Evolutionary conservation across 2,113 vertebrate genomes (phyloP).

Genomic region (Morone chrysops): DNA sequence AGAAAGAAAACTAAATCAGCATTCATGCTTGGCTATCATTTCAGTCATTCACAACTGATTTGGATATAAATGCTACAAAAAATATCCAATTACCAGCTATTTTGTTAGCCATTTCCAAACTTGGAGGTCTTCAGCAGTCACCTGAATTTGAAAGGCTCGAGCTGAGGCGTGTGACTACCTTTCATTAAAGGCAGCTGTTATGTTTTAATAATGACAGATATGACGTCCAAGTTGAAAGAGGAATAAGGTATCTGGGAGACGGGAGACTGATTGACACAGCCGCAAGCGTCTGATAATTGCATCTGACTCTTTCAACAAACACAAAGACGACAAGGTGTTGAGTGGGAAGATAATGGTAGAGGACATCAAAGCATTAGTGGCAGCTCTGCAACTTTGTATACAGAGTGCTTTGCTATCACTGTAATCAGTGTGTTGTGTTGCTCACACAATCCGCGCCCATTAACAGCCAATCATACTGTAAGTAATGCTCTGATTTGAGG

Average conservation of each 20-base stretch:
- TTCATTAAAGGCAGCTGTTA: constrained; percentile 30
- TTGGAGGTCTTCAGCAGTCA: constrained; percentile 24
- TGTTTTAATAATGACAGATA: constrained; percentile 45
- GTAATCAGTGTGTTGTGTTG: constrained; percentile 13
- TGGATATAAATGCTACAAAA: constrained; percentile 9
- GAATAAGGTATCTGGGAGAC: constrained; percentile 39
- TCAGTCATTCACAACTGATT: not conserved
- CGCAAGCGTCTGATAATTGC: constrained; percentile 60
- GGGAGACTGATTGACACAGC: constrained; percentile 52
- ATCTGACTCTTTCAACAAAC: constrained; percentile 61
- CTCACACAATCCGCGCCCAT: constrained; percentile 47
- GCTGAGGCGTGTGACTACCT: constrained; percentile 19
- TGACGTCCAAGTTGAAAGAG: constrained; percentile 43
- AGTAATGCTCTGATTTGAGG: constrained; percentile 50
- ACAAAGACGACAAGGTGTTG: constrained; percentile 61
- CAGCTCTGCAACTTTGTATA: constrained; percentile 45
- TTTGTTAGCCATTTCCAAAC: constrained; percentile 27
- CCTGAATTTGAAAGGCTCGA: constrained; percentile 1
- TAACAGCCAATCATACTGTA: constrained; percentile 42
- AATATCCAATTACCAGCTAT: constrained; percentile 31
- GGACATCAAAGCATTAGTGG: constrained; percentile 63
- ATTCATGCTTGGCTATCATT: not conserved
- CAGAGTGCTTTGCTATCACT: constrained; percentile 37
- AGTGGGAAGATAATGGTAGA: constrained; percentile 66
- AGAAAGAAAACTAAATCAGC: not conserved